A percentile compares a stretch with the other conserved stretches of the same genome.
phyloP scores from a whole-genome alignment of 1,140 invertebrate species.

The Apis mellifera region Amel_HAv3.1 CM009942.2:9029001-9029500 shows the following conservation, averaged over 20 bases:
- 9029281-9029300: neutral
- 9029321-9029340: neutral
- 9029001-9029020: constrained; percentile 57
- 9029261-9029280: neutral
- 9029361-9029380: too few species aligned
- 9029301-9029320: constrained; percentile 23
- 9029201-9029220: constrained; percentile 45
- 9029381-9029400: too few species aligned
- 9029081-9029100: neutral
- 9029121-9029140: too few species aligned
- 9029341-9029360: too few species aligned
- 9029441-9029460: too few species aligned
- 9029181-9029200: neutral
- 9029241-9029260: constrained; percentile 25
- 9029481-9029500: too few species aligned
- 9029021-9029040: constrained; percentile 47
- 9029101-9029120: neutral
- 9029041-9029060: constrained; percentile 41
- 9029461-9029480: too few species aligned
- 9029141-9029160: neutral
- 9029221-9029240: constrained; percentile 25
- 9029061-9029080: neutral
- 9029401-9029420: too few species aligned
- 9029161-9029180: too few species aligned
- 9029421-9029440: too few species aligned